phyloP scores from a whole-genome alignment of 2,888 invertebrate genomes.

The Habroteleia sp. region DNA sequence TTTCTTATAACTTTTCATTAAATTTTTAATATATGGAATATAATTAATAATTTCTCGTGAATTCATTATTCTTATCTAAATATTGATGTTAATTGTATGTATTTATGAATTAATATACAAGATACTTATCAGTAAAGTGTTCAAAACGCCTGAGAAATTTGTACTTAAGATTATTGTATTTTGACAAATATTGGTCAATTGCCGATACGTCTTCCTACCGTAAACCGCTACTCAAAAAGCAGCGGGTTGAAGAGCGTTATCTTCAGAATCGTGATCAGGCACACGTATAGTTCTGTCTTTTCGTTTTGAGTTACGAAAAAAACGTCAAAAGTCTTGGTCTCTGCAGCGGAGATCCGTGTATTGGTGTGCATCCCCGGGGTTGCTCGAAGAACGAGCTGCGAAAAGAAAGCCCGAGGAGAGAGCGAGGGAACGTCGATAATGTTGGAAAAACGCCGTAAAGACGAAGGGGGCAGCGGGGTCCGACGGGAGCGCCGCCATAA shows the following conservation, averaged over 20 bases:
- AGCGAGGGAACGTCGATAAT: conserved; percentile 79
- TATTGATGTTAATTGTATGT: too few species aligned
- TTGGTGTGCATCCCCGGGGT: conserved; percentile 52
- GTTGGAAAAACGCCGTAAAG: conserved; percentile 78
- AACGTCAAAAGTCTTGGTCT: conserved; percentile 38
- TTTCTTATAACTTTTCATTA: too few species aligned
- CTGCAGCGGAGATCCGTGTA: conserved; percentile 24
- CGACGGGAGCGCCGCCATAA: conserved; percentile 43
- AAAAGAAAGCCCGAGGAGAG: conserved; percentile 69
- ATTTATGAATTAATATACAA: too few species aligned
- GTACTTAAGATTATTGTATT: background rate
- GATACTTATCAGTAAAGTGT: too few species aligned
- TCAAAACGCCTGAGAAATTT: too few species aligned
- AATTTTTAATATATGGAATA: too few species aligned
- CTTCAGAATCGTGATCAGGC: conserved; percentile 8
- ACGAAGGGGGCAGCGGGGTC: conserved; percentile 68
- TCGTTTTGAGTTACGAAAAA: background rate
- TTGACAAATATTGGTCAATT: conserved; percentile 20
- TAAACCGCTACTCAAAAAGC: background rate
- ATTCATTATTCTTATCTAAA: too few species aligned
- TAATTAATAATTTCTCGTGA: too few species aligned
- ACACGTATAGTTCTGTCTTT: background rate
- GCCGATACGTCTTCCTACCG: background rate
- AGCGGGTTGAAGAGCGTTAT: background rate
- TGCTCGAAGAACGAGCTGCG: conserved; percentile 65